Evolutionary conservation across 2,797 vertebrate genomes (phyloP).

Genomic region (Cheirogaleus major): DNA sequence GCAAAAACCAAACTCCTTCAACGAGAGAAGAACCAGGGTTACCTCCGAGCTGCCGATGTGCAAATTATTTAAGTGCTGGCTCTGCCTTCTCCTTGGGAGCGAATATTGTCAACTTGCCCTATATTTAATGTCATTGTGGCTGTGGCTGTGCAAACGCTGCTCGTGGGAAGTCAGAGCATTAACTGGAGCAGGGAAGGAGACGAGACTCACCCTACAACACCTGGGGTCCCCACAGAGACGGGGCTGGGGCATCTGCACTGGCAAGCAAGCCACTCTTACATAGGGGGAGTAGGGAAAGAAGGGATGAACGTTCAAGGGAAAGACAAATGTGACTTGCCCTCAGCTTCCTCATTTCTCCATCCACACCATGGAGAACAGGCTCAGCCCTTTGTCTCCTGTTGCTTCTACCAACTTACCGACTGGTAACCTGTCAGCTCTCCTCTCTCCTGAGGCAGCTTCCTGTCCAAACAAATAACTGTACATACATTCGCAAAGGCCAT

Average conservation of each 20-base stretch:
- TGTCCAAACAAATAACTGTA: neutral
- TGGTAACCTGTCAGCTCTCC: no score
- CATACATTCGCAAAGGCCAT: neutral
- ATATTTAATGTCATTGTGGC: neutral
- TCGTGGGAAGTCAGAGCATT: neutral
- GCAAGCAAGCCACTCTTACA: neutral
- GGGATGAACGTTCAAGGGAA: neutral
- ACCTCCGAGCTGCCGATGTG: neutral
- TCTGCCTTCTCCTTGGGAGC: neutral
- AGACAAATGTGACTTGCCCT: neutral
- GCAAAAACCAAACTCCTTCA: neutral
- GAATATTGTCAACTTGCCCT: neutral
- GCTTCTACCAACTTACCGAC: neutral
- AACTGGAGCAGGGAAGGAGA: neutral
- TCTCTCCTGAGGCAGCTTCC: neutral
- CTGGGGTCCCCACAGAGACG: neutral
- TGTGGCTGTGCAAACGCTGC: neutral
- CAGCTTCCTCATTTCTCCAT: neutral
- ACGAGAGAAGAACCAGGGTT: neutral
- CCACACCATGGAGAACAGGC: neutral
- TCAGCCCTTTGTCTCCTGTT: neutral
- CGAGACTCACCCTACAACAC: fast-evolving
- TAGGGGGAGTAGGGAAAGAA: neutral
- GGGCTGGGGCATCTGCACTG: fast-evolving
- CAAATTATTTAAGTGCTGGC: neutral